Evolutionary conservation across 2,797 vertebrate species (phyloP), one percentile per base, ranked within the genome.

Genomic region (Sparus aurata): DNA sequence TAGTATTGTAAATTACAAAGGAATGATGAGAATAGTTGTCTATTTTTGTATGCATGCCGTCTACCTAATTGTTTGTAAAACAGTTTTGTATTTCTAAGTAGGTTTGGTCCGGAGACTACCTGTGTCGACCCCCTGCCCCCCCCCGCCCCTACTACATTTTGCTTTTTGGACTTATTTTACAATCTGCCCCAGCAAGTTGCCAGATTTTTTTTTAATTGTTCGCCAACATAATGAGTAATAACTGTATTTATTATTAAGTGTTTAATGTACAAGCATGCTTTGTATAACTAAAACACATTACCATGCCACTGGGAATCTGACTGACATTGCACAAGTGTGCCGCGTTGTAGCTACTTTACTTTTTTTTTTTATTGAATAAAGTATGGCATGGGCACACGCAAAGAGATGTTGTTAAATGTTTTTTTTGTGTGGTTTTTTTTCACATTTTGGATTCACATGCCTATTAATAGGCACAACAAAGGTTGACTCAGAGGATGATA

Each of bases 41-140:
- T 96, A 96, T 96, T 96, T 96, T 96, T 96, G 94, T 96, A 96
- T 95, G 95, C 95, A 95, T 95, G 94, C 93, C 71, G 91, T 95
- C 92, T 88, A 93, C 89, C 89, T 92, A 91, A 92, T 90, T 92
- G 94, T 95, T 95, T 93, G 91, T 93, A 94, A 79, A 85, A 88
- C 86, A 74, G 89, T 93, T 95, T 95, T 95, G 93, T 95, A 95
- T 92, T 92, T 91, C 82, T 54, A 79, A 87, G 75, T 91, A 82
- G 69, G 88, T 94, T 82, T 81, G 77, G 76, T 90, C 80, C 69
- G 79, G 90, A 92, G 81, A 85, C 72, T 83, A 83, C 80, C 73
- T 83, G 83, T 89, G 80, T 91, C 68, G 69, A 86, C 82, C 53
- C 77, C 75, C 77, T 69, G 3, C 60, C 22, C 22, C 0, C 46